These are phyloP conservation scores for Morone saxatilis DNA, from an alignment of 2,113 vertebrate species.

Conservation along the genomic window DNA sequence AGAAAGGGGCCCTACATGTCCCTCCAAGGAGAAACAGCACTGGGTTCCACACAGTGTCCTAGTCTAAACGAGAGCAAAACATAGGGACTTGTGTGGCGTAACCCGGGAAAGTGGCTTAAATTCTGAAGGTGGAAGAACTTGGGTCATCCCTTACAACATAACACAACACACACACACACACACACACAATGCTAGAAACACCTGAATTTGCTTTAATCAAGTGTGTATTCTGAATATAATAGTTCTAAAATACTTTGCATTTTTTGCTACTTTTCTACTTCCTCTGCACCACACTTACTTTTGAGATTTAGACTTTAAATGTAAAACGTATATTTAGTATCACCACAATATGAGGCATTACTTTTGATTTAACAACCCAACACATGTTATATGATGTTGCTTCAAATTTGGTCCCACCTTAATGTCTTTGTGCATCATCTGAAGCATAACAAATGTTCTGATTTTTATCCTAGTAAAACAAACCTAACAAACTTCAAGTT, in stretches of 20 bases:
- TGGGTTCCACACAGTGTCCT: slow-evolving; percentile 21
- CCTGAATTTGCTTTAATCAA: no score
- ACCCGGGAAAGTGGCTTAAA: background rate
- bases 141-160: background rate
- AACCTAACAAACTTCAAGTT: no score
- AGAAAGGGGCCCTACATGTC: slow-evolving; percentile 32
- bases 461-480: background rate
- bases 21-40: slow-evolving; percentile 22
- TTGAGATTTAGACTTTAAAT: no score
- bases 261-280: background rate
- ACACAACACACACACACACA: background rate
- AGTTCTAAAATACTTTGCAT: no score
- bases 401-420: no score
- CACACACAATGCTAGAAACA: background rate
- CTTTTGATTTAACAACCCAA: no score
- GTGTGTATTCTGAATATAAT: no score
- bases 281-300: background rate
- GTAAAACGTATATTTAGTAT: no score
- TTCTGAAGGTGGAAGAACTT: slow-evolving; percentile 1
- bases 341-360: background rate
- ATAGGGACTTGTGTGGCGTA: slow-evolving; percentile 16
- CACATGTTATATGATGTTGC: no score
- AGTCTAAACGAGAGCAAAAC: slow-evolving; percentile 25
- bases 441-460: no score
- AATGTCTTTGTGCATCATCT: background rate